Evolutionary conservation across 2,888 invertebrate genomes (phyloP), one percentile per base, ranked within the genome.

Genomic region (Netelia fuscicornis): DNA sequence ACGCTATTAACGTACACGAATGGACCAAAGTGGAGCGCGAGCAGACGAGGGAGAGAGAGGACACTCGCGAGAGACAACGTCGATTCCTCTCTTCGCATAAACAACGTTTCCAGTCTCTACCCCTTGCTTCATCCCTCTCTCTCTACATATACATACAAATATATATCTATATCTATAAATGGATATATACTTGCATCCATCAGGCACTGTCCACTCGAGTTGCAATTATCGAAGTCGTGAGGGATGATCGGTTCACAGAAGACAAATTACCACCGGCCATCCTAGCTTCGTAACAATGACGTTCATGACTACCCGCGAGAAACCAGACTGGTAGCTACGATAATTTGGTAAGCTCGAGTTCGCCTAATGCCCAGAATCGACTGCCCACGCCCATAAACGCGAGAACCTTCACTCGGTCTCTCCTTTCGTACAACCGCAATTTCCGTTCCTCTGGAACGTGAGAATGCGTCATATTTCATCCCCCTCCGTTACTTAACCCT

Each of bases 211-310:
- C 81, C 25, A 75, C 64, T 74, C 74, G 74, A 81, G 75, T 65
- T 74, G 78, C 81, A 78, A 75, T 85, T 85, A 75, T 75, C 81
- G 68, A 76, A 82, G 78, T 82, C 79, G 54, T 67, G 82, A 82
- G 75, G 82, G 85, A 79, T 79, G 79, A 85, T 82, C 85, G 85
- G 79, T 85, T 82, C 81, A 72, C 72, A 58, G 64, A 78, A 81
- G 84, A 81, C 78, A 85, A 85, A 85, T 84, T 81, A 67, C 81
- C 77, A 67, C 62, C 54, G 62, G 56, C 62, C 71, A 37, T 60
- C 52, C 30, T 68, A 72, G 64, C 75, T 52, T 30, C 68, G 78
- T 81, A 78, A 84, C 80, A 70, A 65, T 81, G 68, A 81, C 72
- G 72, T 77, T 77, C 58, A 67, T 72, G 76, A 77, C 72, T 67